Conservation (phyloP, 2,797 vertebrate species). For the Tachyglossus aculeatus region DNA sequence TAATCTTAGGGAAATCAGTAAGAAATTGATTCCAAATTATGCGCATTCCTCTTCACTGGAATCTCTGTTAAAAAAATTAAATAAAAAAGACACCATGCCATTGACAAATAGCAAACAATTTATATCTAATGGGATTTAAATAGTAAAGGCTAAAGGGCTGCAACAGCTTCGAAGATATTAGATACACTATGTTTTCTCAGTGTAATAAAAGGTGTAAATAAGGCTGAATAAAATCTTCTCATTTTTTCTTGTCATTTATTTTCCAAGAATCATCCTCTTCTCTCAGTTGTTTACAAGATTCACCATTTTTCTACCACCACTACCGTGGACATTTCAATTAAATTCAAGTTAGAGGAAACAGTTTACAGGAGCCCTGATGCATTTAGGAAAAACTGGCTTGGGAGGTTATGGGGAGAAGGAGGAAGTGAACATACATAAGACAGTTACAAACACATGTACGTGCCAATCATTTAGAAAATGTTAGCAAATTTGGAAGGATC, state of each 20-base stretch:
- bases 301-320: constrained; percentile 56
- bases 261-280: constrained; percentile 53
- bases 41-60: constrained; percentile 36
- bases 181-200: constrained; percentile 61
- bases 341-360: constrained; percentile 59
- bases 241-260: constrained; percentile 60
- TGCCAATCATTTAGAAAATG: not conserved
- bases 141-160: constrained; percentile 67
- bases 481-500: not conserved
- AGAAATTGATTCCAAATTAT: constrained; percentile 52
- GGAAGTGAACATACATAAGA: not conserved
- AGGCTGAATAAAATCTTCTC: constrained; percentile 69
- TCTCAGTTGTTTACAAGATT: constrained; percentile 55
- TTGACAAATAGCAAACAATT: constrained; percentile 70
- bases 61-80: constrained; percentile 32
- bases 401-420: not conserved
- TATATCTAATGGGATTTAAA: constrained; percentile 68
- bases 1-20: constrained; percentile 32
- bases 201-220: constrained; percentile 72
- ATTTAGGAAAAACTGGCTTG: not conserved
- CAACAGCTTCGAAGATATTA: constrained; percentile 67
- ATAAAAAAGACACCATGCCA: constrained; percentile 58
- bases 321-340: constrained; percentile 67
- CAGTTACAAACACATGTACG: not conserved
- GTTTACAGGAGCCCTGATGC: constrained; percentile 36